Evolutionary conservation across 2,797 vertebrate species (phyloP).

Genomic region (Dromococcyx pavoninus): DNA sequence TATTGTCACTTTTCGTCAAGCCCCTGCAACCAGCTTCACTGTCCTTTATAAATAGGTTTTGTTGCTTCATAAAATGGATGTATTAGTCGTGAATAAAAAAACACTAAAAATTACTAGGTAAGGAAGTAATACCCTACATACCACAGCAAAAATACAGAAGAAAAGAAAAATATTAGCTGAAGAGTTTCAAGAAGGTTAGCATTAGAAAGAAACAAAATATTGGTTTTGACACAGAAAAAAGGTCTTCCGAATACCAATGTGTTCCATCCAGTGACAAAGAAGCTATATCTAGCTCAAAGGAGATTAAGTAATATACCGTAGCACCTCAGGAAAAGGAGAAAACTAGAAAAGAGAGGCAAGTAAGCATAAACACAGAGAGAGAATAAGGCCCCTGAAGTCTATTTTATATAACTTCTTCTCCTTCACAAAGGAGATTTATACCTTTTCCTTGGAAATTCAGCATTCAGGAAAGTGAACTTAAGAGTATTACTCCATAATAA

Average conservation of each 20-base stretch:
- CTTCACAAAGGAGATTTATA: constrained; percentile 49
- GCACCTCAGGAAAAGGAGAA: constrained; percentile 8
- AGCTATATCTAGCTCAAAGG: constrained; percentile 26
- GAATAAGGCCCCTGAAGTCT: constrained; percentile 29
- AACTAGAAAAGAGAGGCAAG: not conserved
- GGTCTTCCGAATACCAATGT: constrained; percentile 50
- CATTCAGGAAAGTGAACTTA: constrained; percentile 42
- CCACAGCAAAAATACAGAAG: not conserved
- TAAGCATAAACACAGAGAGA: constrained; percentile 21
- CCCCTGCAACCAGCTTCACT: not conserved
- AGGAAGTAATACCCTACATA: not conserved
- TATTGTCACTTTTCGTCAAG: not conserved
- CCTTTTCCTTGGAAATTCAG: constrained; percentile 29
- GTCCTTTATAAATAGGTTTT: not conserved
- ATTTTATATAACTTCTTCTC: constrained; percentile 14
- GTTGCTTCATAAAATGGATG: not conserved
- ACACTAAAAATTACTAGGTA: not conserved
- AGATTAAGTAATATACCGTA: constrained; percentile 37
- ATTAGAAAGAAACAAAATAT: constrained; percentile 53
- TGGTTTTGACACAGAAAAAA: constrained; percentile 37
- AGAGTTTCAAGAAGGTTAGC: constrained; percentile 48
- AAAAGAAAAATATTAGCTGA: constrained; percentile 34
- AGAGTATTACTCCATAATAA: constrained; percentile 42
- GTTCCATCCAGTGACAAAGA: not conserved
- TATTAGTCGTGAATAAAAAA: constrained; percentile 28